Percentiles rank a stretch among this genome's conserved stretches.
phyloP scores from a whole-genome alignment of 2,888 invertebrate genomes.

The Asteroscopus sphinx region DNA sequence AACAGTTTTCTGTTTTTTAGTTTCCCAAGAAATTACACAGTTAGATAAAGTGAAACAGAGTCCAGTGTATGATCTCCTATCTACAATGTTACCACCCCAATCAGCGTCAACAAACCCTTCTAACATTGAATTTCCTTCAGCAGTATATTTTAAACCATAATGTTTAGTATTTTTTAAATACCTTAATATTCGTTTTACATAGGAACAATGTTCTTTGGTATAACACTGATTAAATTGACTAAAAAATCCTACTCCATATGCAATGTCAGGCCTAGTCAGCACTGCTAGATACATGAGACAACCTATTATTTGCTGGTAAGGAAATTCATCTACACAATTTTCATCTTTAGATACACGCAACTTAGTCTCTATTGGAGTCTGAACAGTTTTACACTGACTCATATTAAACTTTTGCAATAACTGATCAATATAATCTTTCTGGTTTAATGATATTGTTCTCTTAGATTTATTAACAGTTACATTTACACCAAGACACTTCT shows the following conservation, averaged over 20 bases:
- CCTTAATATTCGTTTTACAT: neutral
- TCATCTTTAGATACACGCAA: neutral
- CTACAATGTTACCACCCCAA: constrained; percentile 1
- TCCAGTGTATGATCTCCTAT: constrained; percentile 12
- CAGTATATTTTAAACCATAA: constrained; percentile 5
- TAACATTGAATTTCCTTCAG: neutral
- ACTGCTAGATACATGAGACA: constrained; percentile 9
- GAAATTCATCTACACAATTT: too few relatives aligned
- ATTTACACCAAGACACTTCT: too few relatives aligned
- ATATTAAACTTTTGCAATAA: neutral
- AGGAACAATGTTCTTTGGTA: neutral
- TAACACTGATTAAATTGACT: constrained; percentile 8
- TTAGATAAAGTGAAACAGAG: constrained; percentile 7
- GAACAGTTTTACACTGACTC: neutral
- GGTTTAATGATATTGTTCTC: too few relatives aligned
- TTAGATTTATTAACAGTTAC: too few relatives aligned
- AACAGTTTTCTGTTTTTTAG: constrained; percentile 14
- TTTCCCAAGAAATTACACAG: constrained; percentile 15
- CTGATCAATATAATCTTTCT: too few relatives aligned
- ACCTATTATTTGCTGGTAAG: constrained; percentile 5
- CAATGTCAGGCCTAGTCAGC: constrained; percentile 1
- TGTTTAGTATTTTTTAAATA: constrained; percentile 6
- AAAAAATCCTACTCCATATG: neutral
- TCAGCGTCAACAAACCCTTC: constrained; percentile 18
- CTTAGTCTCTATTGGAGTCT: constrained; percentile 6